Conservation (phyloP, 2,113 vertebrate genomes). For the Melanerpes aurifrons region DNA sequence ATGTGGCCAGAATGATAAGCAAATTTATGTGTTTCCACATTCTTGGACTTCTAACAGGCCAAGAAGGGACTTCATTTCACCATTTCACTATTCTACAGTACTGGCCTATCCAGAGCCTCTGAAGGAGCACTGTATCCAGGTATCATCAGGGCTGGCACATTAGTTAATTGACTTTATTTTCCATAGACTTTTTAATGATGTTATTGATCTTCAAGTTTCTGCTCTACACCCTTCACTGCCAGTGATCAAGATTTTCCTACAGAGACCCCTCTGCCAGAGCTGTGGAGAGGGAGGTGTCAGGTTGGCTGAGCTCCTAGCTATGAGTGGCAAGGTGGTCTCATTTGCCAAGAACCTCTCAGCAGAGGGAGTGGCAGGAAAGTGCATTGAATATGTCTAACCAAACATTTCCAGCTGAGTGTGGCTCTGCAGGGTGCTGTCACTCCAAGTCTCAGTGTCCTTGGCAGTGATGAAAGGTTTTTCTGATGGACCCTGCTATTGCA, state of each 20-base stretch:
- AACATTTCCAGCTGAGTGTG: neutral
- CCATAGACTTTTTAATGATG: neutral
- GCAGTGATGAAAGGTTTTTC: neutral
- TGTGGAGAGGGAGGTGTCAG: neutral
- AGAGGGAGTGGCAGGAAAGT: neutral
- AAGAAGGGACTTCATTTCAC: neutral
- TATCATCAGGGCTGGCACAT: neutral
- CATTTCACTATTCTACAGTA: neutral
- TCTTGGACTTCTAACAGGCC: neutral
- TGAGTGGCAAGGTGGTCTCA: neutral
- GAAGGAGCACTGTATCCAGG: neutral
- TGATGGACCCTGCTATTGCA: neutral
- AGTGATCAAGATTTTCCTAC: neutral
- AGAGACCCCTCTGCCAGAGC: neutral
- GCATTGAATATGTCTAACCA: neutral
- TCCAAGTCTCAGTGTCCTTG: neutral
- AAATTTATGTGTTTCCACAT: neutral
- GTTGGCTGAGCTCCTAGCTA: neutral
- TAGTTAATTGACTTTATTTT: neutral
- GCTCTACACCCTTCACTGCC: neutral
- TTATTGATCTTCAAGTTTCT: neutral
- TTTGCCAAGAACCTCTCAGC: constrained; percentile 32
- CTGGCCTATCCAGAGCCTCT: neutral
- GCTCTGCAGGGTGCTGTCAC: constrained; percentile 19
- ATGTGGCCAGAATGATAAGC: neutral